Base-by-base conservation (phyloP, 2,113 vertebrate species). In the Sylvia atricapilla region DNA sequence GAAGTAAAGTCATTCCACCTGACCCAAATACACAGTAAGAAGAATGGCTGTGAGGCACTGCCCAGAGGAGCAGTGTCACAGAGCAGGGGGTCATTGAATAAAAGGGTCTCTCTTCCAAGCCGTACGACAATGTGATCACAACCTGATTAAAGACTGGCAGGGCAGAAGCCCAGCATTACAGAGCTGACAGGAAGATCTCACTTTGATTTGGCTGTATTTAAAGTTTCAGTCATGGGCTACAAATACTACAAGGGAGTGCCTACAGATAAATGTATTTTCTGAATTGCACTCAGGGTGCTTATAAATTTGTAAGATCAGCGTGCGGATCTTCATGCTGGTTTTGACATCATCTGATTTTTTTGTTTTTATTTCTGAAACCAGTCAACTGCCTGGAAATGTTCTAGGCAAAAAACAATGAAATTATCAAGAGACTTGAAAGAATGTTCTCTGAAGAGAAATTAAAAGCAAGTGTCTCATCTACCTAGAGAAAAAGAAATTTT, bases 301-400 rank as follows among this genome's bases (percentile, higher is more conserved):
- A 30, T 9, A 19, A n/a, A 15, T 46, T 68, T 73, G 30, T n/a
- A 84, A 72, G 56, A 76, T 72, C 74, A 85, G 46, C 0, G 0
- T 47, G 33, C 0, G 0, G 53, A 72, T 78, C 35, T 84, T 83
- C 83, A 31, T 0, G 7, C 31, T 84, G n/a, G 9, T 73, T 90
- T 89, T 89, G 58, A 94, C 46, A 83, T 59, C 6, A 75, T 69
- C 59, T 83, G 67, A 94, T 52, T 84, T 89, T 69, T 69, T 30
- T 83, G 30, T 44, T 55, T 69, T 89, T 84, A 72, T 83, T 96
- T 80, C 63, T 93, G 59, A 91, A 90, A 91, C 30, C 33, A 69
- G 33, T 66, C 79, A 82, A 79, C 46, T 80, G 39, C 23, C 55
- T 88, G 70, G 56, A 94, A 83, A 21, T 35, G 31, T 53, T 74